Percentiles rank a stretch among this genome's conserved stretches.
phyloP scores from a whole-genome alignment of 2,113 vertebrate genomes.

The Cyprinodon brontotheroides region DNA sequence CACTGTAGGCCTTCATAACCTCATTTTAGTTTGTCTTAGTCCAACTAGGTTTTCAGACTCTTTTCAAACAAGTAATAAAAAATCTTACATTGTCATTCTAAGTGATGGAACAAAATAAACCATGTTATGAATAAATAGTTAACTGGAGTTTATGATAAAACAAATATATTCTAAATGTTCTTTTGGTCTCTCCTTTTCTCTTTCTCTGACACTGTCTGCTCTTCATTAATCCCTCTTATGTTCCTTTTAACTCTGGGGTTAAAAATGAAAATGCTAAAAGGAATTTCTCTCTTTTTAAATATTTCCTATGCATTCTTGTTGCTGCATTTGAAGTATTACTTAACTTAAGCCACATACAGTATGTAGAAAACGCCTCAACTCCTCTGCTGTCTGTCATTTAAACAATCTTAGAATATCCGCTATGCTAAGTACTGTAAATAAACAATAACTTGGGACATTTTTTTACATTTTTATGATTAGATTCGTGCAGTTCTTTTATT shows the following conservation, averaged over 20 bases:
- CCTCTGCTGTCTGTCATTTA: constrained; percentile 17
- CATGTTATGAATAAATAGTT: not conserved
- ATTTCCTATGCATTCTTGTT: constrained; percentile 58
- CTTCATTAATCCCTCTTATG: constrained; percentile 13
- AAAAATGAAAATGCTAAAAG: constrained; percentile 63
- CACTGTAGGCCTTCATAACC: not conserved
- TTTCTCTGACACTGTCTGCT: constrained; percentile 22
- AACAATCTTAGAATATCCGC: constrained; percentile 1
- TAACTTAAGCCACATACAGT: constrained; percentile 71
- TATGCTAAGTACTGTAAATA: not conserved
- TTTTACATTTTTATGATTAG: too few relatives aligned
- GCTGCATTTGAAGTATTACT: constrained; percentile 75
- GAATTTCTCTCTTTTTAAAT: constrained; percentile 68
- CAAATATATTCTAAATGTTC: constrained; percentile 23
- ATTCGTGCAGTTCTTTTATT: too few relatives aligned
- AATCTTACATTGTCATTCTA: not conserved
- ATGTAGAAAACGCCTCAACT: constrained; percentile 38
- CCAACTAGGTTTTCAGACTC: not conserved
- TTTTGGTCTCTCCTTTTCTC: constrained; percentile 3
- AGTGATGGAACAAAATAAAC: constrained; percentile 9
- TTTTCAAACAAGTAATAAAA: constrained; percentile 17
- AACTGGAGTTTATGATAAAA: constrained; percentile 13
- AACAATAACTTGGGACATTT: too few relatives aligned
- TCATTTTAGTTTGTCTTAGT: not conserved
- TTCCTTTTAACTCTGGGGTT: constrained; percentile 47